Evolutionary conservation across 1,140 invertebrate species (phyloP).

Genomic region (Drosophila pseudoananassae): DNA sequence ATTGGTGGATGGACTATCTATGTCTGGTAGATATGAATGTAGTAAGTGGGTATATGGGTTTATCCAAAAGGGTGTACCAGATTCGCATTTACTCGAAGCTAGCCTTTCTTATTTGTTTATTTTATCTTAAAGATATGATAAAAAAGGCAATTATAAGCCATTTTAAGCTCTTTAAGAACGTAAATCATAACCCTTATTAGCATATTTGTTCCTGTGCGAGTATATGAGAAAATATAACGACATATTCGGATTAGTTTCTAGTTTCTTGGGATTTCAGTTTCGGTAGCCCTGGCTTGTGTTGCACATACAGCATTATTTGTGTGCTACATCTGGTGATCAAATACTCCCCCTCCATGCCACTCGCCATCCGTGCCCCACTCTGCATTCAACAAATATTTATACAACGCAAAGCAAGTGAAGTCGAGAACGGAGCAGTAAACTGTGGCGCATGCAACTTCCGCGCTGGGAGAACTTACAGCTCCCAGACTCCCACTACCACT

Average conservation of each 20-base stretch:
- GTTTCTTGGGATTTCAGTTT: conserved; percentile 20
- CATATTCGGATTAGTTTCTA: background rate
- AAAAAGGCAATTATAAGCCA: too few relatives aligned
- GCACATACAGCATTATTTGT: conserved; percentile 47
- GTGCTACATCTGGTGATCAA: conserved; percentile 69
- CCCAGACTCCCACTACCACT: background rate
- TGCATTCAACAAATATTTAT: conserved; percentile 64
- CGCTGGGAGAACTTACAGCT: conserved; percentile 20
- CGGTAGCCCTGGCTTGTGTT: conserved; percentile 22
- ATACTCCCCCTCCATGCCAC: conserved; percentile 39
- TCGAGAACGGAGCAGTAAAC: conserved; percentile 45
- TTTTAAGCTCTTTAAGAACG: too few relatives aligned
- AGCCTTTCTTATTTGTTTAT: too few relatives aligned
- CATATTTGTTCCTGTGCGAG: too few relatives aligned
- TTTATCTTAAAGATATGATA: too few relatives aligned
- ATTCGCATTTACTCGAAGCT: background rate
- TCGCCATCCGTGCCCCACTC: conserved; percentile 4
- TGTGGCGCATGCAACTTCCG: conserved; percentile 66
- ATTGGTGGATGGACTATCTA: too few relatives aligned
- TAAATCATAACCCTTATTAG: too few relatives aligned
- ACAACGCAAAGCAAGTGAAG: conserved; percentile 45
- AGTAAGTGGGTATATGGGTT: too few relatives aligned
- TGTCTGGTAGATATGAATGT: too few relatives aligned
- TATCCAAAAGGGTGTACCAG: background rate
- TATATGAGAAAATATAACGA: too few relatives aligned